phyloP scores from a whole-genome alignment of 2,113 vertebrate species.

The Calonectris borealis region DNA sequence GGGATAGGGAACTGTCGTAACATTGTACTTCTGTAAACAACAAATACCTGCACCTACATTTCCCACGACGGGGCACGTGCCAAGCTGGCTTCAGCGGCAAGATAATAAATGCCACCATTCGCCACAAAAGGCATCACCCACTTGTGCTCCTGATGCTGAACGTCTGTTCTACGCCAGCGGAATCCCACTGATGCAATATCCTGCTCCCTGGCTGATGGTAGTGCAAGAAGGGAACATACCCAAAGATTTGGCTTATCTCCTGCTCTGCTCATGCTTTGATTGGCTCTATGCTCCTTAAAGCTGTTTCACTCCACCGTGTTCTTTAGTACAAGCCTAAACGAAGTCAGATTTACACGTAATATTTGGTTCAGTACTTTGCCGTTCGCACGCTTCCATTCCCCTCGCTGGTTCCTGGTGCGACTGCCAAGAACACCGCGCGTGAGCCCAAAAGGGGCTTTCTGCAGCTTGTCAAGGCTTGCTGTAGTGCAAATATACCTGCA shows the following conservation, averaged over 20 bases:
- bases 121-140: not conserved
- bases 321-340: not conserved
- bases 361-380: constrained; percentile 21
- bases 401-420: not conserved
- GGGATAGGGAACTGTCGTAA: not conserved
- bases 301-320: not conserved
- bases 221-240: not conserved
- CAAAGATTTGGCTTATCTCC: not conserved
- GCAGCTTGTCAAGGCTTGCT: not conserved
- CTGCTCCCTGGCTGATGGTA: not conserved
- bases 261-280: not conserved
- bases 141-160: not conserved
- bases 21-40: not conserved
- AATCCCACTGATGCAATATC: not conserved
- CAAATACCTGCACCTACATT: not conserved
- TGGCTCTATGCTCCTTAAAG: constrained; percentile 44
- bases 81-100: not conserved
- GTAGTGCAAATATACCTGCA: not conserved
- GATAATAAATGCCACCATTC: not conserved
- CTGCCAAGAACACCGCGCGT: fast-evolving
- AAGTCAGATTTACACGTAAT: not conserved
- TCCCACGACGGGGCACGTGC: not conserved
- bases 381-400: not conserved
- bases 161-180: not conserved
- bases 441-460: not conserved